Evolutionary conservation across 1,140 invertebrate species (phyloP), one percentile per base, ranked within the genome.

Genomic region (Dufourea novaeangliae): DNA sequence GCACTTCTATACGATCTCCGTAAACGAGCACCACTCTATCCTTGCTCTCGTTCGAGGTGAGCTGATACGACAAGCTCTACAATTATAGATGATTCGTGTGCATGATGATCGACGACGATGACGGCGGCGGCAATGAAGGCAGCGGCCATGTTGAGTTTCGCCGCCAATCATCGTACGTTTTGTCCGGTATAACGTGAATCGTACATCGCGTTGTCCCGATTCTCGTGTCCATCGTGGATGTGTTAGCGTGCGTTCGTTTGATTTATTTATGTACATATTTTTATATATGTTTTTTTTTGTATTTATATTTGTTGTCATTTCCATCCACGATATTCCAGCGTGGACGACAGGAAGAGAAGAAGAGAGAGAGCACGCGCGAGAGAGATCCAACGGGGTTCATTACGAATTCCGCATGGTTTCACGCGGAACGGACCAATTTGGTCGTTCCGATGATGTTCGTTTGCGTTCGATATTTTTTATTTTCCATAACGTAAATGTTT

Each of bases 11-110:
- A 93, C 93, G 93, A 90, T 94, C 93, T 85, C 91, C 92, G 86
- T 93, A 94, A 85, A 94, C 92, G 88, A 93, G 93, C 91, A 94
- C 93, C 91, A 93, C 93, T 90, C 93, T 93, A 91, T 94, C 93
- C 92, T 91, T 93, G 89, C 88, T 92, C 88, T 91, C 90, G 87
- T 90, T 90, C 72, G 91, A 91, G 27, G 90, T 91, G 80, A 92
- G 90, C 83, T 91, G 91, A 90, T 92, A 91, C 83, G 91, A 92
- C 86, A 92, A 86, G 87, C 91, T 92, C 92, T 92, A 87, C 27
- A 74, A 74, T n/a, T 85, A 20, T 50, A 66, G 73, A 44, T 29
- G 59, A 39, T 62, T 59, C 56, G 56, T 59, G 72, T 20, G 41
- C n/a, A n/a, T n/a, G n/a, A n/a, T 64, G 50, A 25, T 41, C 64